Evolutionary conservation across 2,888 invertebrate genomes (phyloP), one percentile per base, ranked within the genome.

Genomic region (Noctua janthina): DNA sequence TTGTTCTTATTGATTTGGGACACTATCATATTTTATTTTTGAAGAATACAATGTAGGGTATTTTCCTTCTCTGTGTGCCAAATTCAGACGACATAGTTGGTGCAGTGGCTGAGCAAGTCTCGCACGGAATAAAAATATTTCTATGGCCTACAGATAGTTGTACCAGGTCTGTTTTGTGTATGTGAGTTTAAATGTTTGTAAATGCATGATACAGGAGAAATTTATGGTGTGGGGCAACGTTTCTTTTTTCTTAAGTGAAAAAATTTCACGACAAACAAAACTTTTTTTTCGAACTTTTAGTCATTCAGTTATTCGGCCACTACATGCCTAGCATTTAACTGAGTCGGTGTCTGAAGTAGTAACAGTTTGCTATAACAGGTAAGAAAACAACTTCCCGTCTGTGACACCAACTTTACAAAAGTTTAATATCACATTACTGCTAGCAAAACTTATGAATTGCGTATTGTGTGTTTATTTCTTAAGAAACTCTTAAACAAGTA

Each of bases 401-500:
- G 43, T 56, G 17, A 59, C 20, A 66, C 2, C 10, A 17, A 62
- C 17, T 72, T 15, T 39, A 72, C 10, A 35, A n/a, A 75, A 81
- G 49, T 76, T 74, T 35, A 1, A 68, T 56, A 74, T 43, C 23
- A 51, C 43, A 71, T 62, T 49, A 46, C 67, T 67, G 39, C 43
- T 7, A 54, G 29, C 39, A 35, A 62, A 46, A 71, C 51, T 66
- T 35, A 49, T 35, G 43, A 59, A 75, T 13, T 43, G n/a, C n/a
- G 56, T 46, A 73, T 13, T 43, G n/a, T 39, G 10, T 39, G 15
- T 79, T 75, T 67, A 39, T 35, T 64, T 68, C 11, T 11, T 23
- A 29, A 20, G 17, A 74, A 83, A 74, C 54, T 66, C 15, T 54
- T 72, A 39, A 13, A 20, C 64, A 39, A 54, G 51, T 62, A 79